phyloP scores from a whole-genome alignment of 2,888 invertebrate genomes.

The Leptinotarsa haldemani region DNA sequence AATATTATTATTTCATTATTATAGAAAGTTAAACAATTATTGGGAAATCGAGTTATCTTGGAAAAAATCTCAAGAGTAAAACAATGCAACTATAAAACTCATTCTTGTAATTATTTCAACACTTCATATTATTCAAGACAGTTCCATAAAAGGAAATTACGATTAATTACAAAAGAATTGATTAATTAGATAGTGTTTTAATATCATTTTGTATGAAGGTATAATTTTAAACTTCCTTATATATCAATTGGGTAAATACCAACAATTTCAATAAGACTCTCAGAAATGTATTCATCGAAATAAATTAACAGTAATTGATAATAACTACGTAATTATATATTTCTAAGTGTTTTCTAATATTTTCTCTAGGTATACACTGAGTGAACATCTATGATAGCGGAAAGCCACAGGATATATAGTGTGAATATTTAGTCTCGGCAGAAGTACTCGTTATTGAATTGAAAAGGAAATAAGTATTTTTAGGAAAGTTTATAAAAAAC shows the following conservation, averaged over 20 bases:
- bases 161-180: constrained; percentile 40
- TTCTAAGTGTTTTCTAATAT: constrained; percentile 32
- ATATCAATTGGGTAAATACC: constrained; percentile 45
- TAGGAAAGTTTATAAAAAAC: too few species aligned
- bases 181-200: constrained; percentile 32
- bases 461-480: too few species aligned
- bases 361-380: constrained; percentile 5
- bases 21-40: constrained; percentile 50
- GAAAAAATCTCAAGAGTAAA: constrained; percentile 30
- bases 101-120: constrained; percentile 35
- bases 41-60: constrained; percentile 40
- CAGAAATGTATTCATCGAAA: constrained; percentile 28
- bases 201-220: constrained; percentile 33
- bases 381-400: not conserved
- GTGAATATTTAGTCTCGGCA: too few species aligned
- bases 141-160: constrained; percentile 37
- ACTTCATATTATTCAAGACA: constrained; percentile 34
- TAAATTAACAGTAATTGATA: constrained; percentile 28
- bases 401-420: not conserved
- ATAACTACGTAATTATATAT: constrained; percentile 28
- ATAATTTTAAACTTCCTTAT: constrained; percentile 42
- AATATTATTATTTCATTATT: constrained; percentile 38
- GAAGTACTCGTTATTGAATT: too few species aligned
- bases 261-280: constrained; percentile 39
- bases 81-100: constrained; percentile 24